Evolutionary conservation across 2,113 vertebrate genomes (phyloP).

Genomic region (Pelmatolapia mariae): DNA sequence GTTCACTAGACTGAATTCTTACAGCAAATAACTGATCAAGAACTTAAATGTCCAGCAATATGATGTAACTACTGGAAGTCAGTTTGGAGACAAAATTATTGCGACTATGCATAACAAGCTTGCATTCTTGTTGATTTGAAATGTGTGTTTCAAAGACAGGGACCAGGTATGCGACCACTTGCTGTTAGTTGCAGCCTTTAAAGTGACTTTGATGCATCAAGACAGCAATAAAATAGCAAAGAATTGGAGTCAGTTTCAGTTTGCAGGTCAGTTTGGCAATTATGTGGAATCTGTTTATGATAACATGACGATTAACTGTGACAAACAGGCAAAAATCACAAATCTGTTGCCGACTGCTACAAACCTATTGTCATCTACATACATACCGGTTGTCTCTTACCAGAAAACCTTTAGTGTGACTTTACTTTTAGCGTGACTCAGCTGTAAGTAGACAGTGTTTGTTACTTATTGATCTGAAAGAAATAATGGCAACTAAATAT

Average conservation of each 20-base stretch:
- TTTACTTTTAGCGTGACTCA: not conserved
- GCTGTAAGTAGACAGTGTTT: not conserved
- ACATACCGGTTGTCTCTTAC: not conserved
- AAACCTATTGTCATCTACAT: not conserved
- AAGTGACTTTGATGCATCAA: not conserved
- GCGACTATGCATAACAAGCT: not conserved
- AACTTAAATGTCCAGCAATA: not conserved
- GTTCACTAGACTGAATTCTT: not conserved
- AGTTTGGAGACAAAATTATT: not conserved
- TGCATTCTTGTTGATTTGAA: not conserved
- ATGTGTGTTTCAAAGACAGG: not conserved
- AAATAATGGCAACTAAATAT: not conserved
- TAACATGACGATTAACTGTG: not conserved
- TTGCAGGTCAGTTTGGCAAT: not conserved
- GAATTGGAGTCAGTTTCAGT: not conserved
- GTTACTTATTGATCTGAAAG: not conserved
- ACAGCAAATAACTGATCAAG: not conserved
- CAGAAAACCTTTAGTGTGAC: not conserved
- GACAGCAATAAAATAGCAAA: not conserved
- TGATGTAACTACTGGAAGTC: not conserved
- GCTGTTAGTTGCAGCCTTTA: not conserved
- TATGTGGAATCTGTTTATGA: not conserved
- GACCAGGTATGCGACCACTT: not conserved
- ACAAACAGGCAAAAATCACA: not conserved
- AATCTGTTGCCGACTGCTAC: not conserved